Evolutionary conservation across 2,888 invertebrate species (phyloP).

Genomic region (Diplolepis rosae): DNA sequence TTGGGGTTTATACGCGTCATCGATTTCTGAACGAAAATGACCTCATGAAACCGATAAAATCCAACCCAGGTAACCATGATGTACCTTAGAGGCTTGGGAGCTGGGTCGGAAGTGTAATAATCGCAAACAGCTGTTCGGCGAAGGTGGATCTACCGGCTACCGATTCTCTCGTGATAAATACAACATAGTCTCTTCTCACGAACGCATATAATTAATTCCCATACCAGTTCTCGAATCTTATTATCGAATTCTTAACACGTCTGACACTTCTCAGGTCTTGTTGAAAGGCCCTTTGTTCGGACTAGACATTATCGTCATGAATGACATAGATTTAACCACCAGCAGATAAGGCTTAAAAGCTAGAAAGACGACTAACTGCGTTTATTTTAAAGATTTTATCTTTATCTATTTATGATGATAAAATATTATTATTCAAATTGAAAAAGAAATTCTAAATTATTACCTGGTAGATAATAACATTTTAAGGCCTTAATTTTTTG

Average conservation of each 20-base stretch:
- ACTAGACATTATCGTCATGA: neutral
- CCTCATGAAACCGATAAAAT: conserved; percentile 48
- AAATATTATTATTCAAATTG: too few relatives aligned
- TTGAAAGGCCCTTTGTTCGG: neutral
- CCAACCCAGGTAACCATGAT: conserved; percentile 33
- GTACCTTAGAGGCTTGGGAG: conserved; percentile 38
- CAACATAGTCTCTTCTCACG: conserved; percentile 2
- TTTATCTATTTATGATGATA: neutral
- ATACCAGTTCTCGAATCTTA: conserved; percentile 5
- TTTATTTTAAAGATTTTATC: neutral
- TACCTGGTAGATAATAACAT: too few relatives aligned
- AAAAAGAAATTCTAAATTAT: too few relatives aligned
- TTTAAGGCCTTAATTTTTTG: too few relatives aligned
- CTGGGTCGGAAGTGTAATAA: conserved; percentile 64
- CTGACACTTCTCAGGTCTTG: neutral
- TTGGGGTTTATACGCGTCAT: conserved; percentile 66
- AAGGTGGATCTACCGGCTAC: conserved; percentile 34
- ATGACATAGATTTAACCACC: neutral
- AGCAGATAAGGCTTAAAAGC: neutral
- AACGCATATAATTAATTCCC: conserved; percentile 15
- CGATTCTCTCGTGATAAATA: conserved; percentile 11
- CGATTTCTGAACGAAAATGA: conserved; percentile 63
- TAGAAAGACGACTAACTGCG: neutral
- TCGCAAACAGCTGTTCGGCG: conserved; percentile 67
- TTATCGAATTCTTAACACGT: conserved; percentile 8